Evolutionary conservation across 2,113 vertebrate species (phyloP), one percentile per base, ranked within the genome.

Genomic region (Lynx canadensis): DNA sequence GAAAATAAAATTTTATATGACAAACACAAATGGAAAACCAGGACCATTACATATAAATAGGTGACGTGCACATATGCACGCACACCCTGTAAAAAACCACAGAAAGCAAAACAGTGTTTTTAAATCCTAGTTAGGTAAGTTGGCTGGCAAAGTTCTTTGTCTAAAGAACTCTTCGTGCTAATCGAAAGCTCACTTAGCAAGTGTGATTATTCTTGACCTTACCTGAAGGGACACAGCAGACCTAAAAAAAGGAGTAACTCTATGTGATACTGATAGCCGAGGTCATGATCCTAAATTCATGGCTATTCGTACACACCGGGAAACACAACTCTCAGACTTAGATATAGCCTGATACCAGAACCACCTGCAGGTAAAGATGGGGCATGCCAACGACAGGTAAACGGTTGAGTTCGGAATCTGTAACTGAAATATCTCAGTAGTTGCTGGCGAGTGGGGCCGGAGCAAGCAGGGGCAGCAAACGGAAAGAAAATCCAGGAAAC

Each of bases 1-100:
- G 31, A 93, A 89, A 96, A 83, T 31, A 65, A 83, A 76, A 96
- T 83, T 76, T 76, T 19, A 48, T 57, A 9, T 74, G n/a, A 68
- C 15, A 76, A 93, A 81, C 73, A 93, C 68, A 48, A 45, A 76
- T 82, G 29, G 57, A 55, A 76, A 82, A 92, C 23, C 31, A 57
- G 50, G 9, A 33, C 48, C 16, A n/a, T 27, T 74, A 36, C 13
- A 55, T 36, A 45, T 85, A 81, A 82, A 66, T 45, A 73, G 31
- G 8, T 66, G 55, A 38, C 19, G 5, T 41, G 36, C 66, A 68
- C 33, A 68, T 31, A 23, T 18, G 8, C 18, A 10, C 36, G 29
- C 3, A 33, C 45, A 78, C 14, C 31, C 33, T 14, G 41, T 48
- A 93, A 50, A 73, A 6, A 52, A 25, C 45, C 95, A 81, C 4